Base-by-base conservation (phyloP, 2,113 vertebrate species). In the Phycodurus eques region DNA sequence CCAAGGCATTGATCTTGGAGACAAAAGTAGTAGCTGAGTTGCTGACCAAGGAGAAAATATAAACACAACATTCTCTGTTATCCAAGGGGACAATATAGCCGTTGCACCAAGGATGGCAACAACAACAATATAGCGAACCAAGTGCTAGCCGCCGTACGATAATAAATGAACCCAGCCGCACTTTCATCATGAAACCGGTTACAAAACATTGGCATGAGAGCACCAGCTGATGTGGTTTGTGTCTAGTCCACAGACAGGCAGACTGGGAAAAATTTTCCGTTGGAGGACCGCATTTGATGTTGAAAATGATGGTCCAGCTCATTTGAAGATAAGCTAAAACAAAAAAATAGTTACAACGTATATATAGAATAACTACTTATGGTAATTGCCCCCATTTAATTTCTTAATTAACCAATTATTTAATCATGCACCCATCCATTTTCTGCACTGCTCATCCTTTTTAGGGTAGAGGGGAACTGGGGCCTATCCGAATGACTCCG, bases 11-110 rank as follows among this genome's bases (percentile, higher is more conserved):
- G 90, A 90, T 89, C 86, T 90, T 87, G 83, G 82, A 78, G 78
- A 90, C 87, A 89, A 88, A 90, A 91, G 88, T 90, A 88, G 88
- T 90, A 88, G 86, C 83, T 61, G 86, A 83, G 79, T 86, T 91
- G 90, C 90, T 91, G 90, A 91, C 86, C 84, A 89, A 89, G 86
- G 82, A 80, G 83, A 86, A 89, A 87, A 89, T 87, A 54, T 0
- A 57, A 69, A 88, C 84, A 59, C 72, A 65, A 75, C 70, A 57
- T 61, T 87, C 78, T 84, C 85, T 81, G 86, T 90, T 88, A 90
- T 90, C 88, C 88, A 89, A 82, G 79, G 79, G 81, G 85, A 90
- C 81, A 86, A 56, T 10, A 83, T 81, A 79, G 87, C 81, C 78
- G 81, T 79, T 84, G 75, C 47, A 65, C 80, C 75, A 82, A 86